Conservation (phyloP, 2,113 vertebrate genomes). For the Cheirogaleus medius region DNA sequence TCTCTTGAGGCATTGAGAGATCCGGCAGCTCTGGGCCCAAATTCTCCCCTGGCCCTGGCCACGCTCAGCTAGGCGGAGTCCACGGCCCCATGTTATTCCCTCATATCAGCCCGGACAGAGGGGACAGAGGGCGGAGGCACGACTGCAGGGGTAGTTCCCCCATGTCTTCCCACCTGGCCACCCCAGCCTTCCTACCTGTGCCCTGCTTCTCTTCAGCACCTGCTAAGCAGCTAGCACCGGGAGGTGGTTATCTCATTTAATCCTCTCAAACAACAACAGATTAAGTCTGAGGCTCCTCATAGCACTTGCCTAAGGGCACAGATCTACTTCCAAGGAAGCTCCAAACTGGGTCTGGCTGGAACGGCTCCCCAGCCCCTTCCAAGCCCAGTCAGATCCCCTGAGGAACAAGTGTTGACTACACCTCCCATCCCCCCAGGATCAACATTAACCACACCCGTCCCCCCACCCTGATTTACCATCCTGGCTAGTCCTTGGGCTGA, state of each 20-base stretch:
- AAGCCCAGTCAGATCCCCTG: too few relatives aligned
- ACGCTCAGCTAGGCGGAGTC: neutral
- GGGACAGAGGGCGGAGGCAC: neutral
- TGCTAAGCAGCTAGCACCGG: neutral
- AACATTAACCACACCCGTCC: neutral
- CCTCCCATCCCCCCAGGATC: neutral
- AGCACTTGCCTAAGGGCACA: neutral
- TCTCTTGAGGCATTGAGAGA: neutral
- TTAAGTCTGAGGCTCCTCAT: neutral
- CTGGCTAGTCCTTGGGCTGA: neutral
- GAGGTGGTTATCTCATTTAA: neutral
- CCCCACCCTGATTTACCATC: neutral
- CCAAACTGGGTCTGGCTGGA: neutral
- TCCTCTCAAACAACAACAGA: neutral
- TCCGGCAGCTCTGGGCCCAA: neutral
- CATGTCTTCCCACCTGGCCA: neutral
- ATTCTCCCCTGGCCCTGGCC: neutral
- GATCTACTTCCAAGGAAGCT: neutral
- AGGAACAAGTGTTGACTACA: too few relatives aligned
- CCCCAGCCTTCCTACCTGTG: neutral
- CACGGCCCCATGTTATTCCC: neutral
- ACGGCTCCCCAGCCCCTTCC: neutral
- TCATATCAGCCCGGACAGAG: neutral
- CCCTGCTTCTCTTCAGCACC: neutral
- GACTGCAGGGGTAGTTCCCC: neutral